Evolutionary conservation across 2,113 vertebrate genomes (phyloP).

Genomic region (Tor tambroides): DNA sequence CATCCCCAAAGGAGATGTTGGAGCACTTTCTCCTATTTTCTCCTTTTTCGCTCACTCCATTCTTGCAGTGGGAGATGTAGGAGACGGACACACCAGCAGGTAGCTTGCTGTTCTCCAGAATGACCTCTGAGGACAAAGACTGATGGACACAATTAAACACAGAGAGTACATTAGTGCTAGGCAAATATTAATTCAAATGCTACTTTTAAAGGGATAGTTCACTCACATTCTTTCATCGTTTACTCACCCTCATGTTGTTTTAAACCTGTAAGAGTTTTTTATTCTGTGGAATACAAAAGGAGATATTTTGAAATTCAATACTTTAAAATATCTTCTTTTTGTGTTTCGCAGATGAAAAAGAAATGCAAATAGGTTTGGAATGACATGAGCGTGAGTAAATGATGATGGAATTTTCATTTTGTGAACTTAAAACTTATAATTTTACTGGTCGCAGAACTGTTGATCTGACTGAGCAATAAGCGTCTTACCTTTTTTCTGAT

Average conservation of each 20-base stretch:
- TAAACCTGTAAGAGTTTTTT: too few species aligned
- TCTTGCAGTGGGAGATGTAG: slow-evolving; percentile 94
- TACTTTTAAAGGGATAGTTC: not conserved
- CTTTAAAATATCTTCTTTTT: too few species aligned
- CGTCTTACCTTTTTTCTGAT: not conserved
- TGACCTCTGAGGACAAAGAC: slow-evolving; percentile 96
- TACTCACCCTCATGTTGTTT: not conserved
- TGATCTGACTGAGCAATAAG: not conserved
- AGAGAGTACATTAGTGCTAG: not conserved
- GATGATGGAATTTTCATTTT: not conserved
- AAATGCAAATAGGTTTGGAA: too few species aligned
- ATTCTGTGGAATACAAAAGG: too few species aligned
- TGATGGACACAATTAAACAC: slow-evolving; percentile 61
- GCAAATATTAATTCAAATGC: not conserved
- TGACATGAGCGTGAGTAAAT: too few species aligned
- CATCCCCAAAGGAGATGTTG: slow-evolving; percentile 94
- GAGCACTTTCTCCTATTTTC: slow-evolving; percentile 93
- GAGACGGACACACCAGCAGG: slow-evolving; percentile 89
- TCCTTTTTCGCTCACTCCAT: slow-evolving; percentile 86
- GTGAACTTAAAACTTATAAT: not conserved
- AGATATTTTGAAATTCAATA: too few species aligned
- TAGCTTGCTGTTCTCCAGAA: slow-evolving; percentile 90
- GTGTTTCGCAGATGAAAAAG: too few species aligned
- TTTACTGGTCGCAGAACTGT: not conserved
- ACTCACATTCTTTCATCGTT: not conserved